These are phyloP conservation scores for Porites cylindrica DNA, from an alignment of 92 coral and sea anemone genomes.

Conservation along the genomic window DNA sequence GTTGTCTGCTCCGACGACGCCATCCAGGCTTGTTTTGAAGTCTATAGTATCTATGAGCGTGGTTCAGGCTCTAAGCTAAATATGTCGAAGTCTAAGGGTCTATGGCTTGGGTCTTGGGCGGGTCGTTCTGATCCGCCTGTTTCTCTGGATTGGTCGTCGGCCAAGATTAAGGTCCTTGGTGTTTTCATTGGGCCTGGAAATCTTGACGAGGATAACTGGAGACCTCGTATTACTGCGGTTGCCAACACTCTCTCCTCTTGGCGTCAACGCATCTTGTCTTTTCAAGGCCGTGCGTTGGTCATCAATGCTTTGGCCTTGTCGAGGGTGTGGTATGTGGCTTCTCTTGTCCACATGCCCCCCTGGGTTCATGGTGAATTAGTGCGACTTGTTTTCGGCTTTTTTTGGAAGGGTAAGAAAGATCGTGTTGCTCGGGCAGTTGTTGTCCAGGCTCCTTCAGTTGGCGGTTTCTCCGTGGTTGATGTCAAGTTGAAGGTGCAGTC, in stretches of 20 bases:
- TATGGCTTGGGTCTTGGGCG: slow-evolving; percentile 24
- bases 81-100: slow-evolving; percentile 1
- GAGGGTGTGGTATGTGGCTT: slow-evolving; percentile 27
- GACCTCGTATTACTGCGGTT: not conserved
- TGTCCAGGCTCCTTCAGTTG: not conserved
- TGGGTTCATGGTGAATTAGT: not conserved
- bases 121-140: not conserved
- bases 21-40: not conserved
- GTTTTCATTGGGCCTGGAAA: not conserved
- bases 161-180: not conserved
- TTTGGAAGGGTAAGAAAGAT: slow-evolving; percentile 17
- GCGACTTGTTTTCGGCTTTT: not conserved
- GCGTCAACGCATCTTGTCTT: slow-evolving; percentile 23
- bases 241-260: slow-evolving; percentile 2
- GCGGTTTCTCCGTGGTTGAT: slow-evolving; percentile 5
- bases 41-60: not conserved
- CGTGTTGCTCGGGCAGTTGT: slow-evolving; percentile 5
- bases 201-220: slow-evolving; percentile 25
- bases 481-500: not conserved
- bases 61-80: slow-evolving; percentile 27
- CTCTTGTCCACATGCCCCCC: not conserved
- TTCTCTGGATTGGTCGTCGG: not conserved
- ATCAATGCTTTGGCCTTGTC: slow-evolving; percentile 21
- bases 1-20: slow-evolving; percentile 6
- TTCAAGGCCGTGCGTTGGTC: slow-evolving; percentile 7